Base-by-base conservation (phyloP, 2,797 vertebrate genomes). In the Apodemus agrarius region DNA sequence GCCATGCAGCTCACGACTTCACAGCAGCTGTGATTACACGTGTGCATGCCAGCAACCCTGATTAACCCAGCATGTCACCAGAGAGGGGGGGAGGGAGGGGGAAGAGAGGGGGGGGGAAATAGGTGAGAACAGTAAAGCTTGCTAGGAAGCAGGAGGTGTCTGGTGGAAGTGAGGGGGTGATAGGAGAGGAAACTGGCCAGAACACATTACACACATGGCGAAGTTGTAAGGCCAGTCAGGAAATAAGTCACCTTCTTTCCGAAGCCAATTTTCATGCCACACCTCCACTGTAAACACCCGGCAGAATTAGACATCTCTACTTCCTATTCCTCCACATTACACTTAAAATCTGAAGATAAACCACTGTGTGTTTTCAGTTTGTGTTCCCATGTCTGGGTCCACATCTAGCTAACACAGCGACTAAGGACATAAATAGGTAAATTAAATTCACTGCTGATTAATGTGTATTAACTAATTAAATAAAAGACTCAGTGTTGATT, bases 401-500 rank as follows among this genome's bases (percentile, higher is more conserved):
- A 17, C 16, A 14, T 82, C 86, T 67, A 43, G 13, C 78, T 49
- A 59, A 93, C 8, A 54, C 12, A 46, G n/a, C 54, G 22, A 46
- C 29, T 91, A 43, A 75, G 40, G 31, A 29, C 46, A 29, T 46
- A 29, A 43, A 75, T 12, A 40, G 37, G 46, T 63, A 87, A 61
- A 61, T 72, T 74, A 80, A 95, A 65, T 83, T 72, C 31, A 89
- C 26, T 75, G 69, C 22, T 86, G 34, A 86, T 75, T 63, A 57
- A 31, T 40, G 78, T 49, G 29, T 29, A 6, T 65, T 43, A 13
- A 61, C 57, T 72, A 24, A 86, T 79, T 93, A 95, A 85, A 84
- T 75, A 90, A 96, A 46, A 89, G 86, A 72, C 26, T 91, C 57
- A 17, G n/a, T 59, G 16, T 80, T 80, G 37, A 65, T 89, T 80